These are phyloP conservation scores for Megathymus violae DNA, from an alignment of 1,140 invertebrate genomes.

Conservation along the genomic window DNA sequence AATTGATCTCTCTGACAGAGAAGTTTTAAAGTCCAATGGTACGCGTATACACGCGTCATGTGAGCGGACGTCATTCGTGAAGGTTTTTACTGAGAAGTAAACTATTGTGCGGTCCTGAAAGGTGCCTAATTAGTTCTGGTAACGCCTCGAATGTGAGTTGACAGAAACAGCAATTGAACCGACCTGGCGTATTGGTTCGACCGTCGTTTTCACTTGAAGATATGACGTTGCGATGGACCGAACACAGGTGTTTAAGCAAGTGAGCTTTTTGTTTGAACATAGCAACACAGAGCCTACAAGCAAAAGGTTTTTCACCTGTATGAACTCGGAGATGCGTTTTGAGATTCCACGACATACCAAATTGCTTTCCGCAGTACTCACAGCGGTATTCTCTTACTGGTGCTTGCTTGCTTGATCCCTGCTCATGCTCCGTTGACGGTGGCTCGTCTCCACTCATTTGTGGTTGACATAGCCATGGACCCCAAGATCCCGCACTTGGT, in stretches of 20 bases:
- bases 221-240: conserved; percentile 93
- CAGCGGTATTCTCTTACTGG: conserved; percentile 92
- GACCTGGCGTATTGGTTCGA: conserved; percentile 85
- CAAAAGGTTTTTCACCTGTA: conserved; percentile 94
- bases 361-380: conserved; percentile 94
- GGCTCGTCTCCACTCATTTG: conserved; percentile 85
- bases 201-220: conserved; percentile 88
- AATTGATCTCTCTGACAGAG: conserved; percentile 76
- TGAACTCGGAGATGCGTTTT: conserved; percentile 93
- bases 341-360: conserved; percentile 95
- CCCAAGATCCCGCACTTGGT: conserved; percentile 89
- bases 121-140: conserved; percentile 92
- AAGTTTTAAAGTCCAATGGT: conserved; percentile 73
- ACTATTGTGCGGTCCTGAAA: conserved; percentile 94
- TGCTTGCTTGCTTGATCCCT: conserved; percentile 82
- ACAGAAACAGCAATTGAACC: conserved; percentile 94
- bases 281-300: conserved; percentile 92
- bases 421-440: conserved; percentile 83
- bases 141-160: conserved; percentile 92
- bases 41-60: conserved; percentile 61
- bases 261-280: conserved; percentile 96
- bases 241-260: conserved; percentile 92
- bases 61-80: conserved; percentile 86
- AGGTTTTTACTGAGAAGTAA: conserved; percentile 93
- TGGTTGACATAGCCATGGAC: conserved; percentile 88